phyloP scores from a whole-genome alignment of 2,113 vertebrate species.

The Corythaeola cristata region DNA sequence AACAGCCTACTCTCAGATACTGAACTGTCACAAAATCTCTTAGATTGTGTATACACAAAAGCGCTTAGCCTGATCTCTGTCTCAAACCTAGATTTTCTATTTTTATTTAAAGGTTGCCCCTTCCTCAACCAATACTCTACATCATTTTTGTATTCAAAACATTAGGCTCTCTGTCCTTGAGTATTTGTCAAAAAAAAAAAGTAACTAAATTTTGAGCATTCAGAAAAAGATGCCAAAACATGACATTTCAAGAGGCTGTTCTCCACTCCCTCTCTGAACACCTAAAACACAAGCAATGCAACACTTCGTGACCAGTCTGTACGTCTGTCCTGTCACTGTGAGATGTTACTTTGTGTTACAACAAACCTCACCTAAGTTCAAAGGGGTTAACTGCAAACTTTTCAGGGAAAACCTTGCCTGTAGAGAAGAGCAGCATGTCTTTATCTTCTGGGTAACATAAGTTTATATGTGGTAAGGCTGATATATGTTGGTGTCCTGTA shows the following conservation, averaged over 20 bases:
- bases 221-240: neutral
- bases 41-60: neutral
- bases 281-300: neutral
- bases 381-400: neutral
- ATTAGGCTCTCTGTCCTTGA: neutral
- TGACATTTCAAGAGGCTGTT: accelerated
- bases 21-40: neutral
- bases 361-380: neutral
- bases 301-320: accelerated
- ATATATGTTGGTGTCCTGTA: neutral
- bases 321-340: accelerated
- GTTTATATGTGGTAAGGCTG: neutral
- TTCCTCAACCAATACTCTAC: neutral
- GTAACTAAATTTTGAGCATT: neutral
- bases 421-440: neutral
- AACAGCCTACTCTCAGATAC: neutral
- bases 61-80: neutral
- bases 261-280: too few species aligned
- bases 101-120: neutral
- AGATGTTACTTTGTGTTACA: neutral
- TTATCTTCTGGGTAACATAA: neutral
- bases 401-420: neutral
- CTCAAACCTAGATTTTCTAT: neutral
- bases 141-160: neutral
- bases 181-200: neutral